Evolutionary conservation across 1,140 invertebrate species (phyloP), one percentile per base, ranked within the genome.

Genomic region (Sycophaga agraensis): DNA sequence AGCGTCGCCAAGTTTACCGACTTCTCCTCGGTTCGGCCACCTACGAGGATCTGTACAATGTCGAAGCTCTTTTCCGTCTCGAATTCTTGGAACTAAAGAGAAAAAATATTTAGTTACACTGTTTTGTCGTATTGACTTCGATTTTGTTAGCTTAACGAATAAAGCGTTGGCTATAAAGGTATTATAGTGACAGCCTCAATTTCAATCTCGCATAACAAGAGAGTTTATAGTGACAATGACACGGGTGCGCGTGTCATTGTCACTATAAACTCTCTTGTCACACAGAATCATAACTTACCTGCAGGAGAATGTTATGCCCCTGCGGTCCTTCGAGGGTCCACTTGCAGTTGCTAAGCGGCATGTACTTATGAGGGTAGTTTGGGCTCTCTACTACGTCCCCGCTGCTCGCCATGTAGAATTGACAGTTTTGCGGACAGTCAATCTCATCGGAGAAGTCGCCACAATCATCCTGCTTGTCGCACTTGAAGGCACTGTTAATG

Each of bases 251-350:
- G n/a, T n/a, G n/a, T n/a, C n/a, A n/a, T n/a, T n/a, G n/a, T n/a
- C n/a, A n/a, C n/a, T n/a, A n/a, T n/a, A n/a, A n/a, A n/a, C n/a
- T n/a, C n/a, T n/a, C 11, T 34, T 34, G 5, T 34, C 11, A 34
- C 11, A 34, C n/a, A n/a, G n/a, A n/a, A 31, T 31, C 4, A 31
- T 11, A 11, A 11, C 11, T 67, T 77, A 89, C 87, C 81, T 89
- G 88, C 56, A 97, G 82, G 31, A 95, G 86, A 63, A 97, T 94
- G 70, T 94, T 95, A 76, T 96, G 93, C 39, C 96, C 96, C 79
- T 97, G 88, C 4, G 95, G 95, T 24, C 94, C 95, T 83, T 98
- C 96, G 45, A 99, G 82, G 0, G 95, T 97, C 96, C 96, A 98
- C 81, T 96, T 96, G 77, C 96, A 98, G 72, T 97, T 93, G 55